These are phyloP conservation scores for Potorous gilbertii DNA, from an alignment of 2,797 vertebrate species.

Conservation along the genomic window DNA sequence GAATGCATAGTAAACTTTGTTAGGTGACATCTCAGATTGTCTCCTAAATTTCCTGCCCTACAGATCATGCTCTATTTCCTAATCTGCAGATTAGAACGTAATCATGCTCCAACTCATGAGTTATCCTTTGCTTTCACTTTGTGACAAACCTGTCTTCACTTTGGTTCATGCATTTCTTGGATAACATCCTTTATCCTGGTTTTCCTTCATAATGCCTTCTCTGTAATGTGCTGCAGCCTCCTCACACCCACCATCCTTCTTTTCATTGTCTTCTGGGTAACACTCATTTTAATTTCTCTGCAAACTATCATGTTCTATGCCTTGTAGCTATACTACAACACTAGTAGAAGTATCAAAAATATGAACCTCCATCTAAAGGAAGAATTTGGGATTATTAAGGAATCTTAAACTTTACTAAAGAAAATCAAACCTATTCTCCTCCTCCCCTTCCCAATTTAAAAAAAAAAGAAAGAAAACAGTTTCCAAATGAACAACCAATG, in stretches of 20 bases:
- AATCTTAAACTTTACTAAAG: neutral
- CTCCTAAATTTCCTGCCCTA: neutral
- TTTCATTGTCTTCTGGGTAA: neutral
- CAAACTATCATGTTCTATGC: neutral
- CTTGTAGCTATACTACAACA: neutral
- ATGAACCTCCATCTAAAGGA: neutral
- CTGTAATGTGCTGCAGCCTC: neutral
- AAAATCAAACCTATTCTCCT: neutral
- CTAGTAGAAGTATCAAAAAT: neutral
- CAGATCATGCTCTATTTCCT: neutral
- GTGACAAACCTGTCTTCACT: neutral
- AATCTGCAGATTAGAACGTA: neutral
- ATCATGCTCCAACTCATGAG: neutral
- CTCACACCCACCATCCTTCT: neutral
- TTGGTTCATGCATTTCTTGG: neutral
- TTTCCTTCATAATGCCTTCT: neutral
- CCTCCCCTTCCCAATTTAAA: neutral
- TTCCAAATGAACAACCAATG: neutral
- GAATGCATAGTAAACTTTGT: neutral
- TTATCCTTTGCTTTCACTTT: neutral
- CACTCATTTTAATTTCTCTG: neutral
- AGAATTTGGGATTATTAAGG: neutral
- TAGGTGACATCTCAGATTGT: neutral
- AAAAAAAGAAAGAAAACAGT: neutral
- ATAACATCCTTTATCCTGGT: neutral